These are phyloP conservation scores for Meloidogyne chitwoodi DNA, from an alignment of 1,140 invertebrate species.

Conservation along the genomic window DNA sequence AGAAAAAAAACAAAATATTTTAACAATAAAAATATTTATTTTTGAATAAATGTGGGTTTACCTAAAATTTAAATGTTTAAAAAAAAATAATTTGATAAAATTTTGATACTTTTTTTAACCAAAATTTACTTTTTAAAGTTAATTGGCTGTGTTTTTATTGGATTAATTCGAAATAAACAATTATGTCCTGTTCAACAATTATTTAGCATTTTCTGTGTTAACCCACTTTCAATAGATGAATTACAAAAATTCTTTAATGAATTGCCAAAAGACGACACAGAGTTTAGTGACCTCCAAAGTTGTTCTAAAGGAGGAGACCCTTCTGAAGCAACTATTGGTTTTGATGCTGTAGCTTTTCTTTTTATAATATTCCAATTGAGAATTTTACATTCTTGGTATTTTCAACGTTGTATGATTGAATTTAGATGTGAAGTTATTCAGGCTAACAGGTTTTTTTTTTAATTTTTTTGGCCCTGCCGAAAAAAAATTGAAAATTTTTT, in stretches of 20 bases:
- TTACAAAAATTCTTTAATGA: conserved; percentile 18
- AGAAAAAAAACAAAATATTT: too few species aligned
- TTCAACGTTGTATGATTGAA: conserved; percentile 59
- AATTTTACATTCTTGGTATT: conserved; percentile 55
- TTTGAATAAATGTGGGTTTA: too few species aligned
- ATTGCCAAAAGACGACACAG: neutral
- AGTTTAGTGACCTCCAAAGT: neutral
- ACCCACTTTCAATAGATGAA: conserved; percentile 11
- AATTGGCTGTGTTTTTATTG: conserved; percentile 50
- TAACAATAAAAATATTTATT: too few species aligned
- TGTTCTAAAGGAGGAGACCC: conserved; percentile 3
- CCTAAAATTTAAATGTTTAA: too few species aligned
- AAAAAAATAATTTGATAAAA: too few species aligned
- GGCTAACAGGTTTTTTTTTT: conserved; percentile 41
- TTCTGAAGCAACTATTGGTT: conserved; percentile 52
- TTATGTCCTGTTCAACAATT: conserved; percentile 46
- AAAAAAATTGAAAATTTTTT: neutral
- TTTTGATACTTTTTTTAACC: too few species aligned
- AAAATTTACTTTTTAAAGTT: conserved; percentile 30
- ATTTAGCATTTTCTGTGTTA: conserved; percentile 53
- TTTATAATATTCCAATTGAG: conserved; percentile 56
- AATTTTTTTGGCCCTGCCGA: neutral
- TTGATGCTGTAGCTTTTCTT: conserved; percentile 48
- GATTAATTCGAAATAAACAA: neutral
- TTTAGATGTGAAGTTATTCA: conserved; percentile 59